Percentiles rank a stretch among this genome's conserved stretches.
These are phyloP conservation scores for Drosophila neonasuta DNA, from an alignment of 2,888 invertebrate species.

Conservation along the genomic window DNA sequence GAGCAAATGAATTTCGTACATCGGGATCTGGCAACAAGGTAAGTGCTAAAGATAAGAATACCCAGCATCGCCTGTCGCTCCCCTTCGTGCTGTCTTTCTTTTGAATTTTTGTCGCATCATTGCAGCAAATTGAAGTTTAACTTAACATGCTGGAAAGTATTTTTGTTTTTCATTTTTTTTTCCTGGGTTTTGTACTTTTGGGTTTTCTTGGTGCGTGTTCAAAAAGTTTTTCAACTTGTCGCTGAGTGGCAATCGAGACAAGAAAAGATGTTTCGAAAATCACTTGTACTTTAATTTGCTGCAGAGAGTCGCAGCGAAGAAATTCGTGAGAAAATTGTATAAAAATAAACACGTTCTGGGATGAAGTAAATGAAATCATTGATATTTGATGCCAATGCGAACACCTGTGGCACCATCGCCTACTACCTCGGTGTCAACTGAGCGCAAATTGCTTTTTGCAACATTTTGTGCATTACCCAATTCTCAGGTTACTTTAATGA, in stretches of 20 bases:
- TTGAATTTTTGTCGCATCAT: slow-evolving; percentile 54
- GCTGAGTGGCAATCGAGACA: slow-evolving; percentile 30
- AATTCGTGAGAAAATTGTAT: not conserved
- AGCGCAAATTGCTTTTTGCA: slow-evolving; percentile 33
- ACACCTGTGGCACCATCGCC: slow-evolving; percentile 19
- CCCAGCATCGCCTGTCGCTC: not conserved
- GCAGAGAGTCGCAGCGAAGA: not conserved
- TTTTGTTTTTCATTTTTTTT: slow-evolving; percentile 20
- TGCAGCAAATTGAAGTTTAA: slow-evolving; percentile 61
- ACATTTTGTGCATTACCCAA: slow-evolving; percentile 31
- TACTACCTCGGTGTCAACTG: slow-evolving; percentile 6
- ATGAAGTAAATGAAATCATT: slow-evolving; percentile 8
- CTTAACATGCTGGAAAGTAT: slow-evolving; percentile 48
- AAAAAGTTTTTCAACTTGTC: slow-evolving; percentile 47
- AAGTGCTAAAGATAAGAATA: slow-evolving; percentile 77
- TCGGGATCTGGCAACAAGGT: slow-evolving; percentile 92
- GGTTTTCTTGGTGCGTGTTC: slow-evolving; percentile 21
- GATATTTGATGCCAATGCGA: slow-evolving; percentile 18
- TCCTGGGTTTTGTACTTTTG: too few species aligned
- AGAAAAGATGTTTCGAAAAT: slow-evolving; percentile 32
- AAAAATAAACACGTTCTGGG: not conserved
- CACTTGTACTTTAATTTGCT: slow-evolving; percentile 4
- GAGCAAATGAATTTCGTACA: slow-evolving; percentile 93
- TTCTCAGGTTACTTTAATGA: slow-evolving; percentile 55
- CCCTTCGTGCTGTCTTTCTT: not conserved